A percentile compares a stretch with the other conserved stretches of the same genome.
These are phyloP conservation scores for Platalea minor DNA, from an alignment of 2,797 vertebrate genomes.

Conservation along the genomic window DNA sequence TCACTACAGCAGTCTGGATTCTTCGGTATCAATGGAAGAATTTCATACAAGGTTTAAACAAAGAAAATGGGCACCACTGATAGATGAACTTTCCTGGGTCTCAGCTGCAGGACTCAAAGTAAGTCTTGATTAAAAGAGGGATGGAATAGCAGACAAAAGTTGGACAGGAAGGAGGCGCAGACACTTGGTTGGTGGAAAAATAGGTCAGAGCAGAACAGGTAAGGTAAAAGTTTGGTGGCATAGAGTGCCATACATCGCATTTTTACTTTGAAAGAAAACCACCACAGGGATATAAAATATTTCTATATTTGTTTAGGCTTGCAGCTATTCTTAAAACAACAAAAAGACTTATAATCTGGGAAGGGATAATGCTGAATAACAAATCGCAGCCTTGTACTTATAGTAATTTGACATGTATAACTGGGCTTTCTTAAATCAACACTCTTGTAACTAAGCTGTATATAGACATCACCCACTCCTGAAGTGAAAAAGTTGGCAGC, in stretches of 20 bases:
- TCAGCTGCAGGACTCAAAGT: background rate
- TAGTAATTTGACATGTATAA: accelerated
- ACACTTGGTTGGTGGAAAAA: background rate
- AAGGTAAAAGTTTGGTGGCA: background rate
- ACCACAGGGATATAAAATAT: background rate
- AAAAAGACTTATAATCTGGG: background rate
- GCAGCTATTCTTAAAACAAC: background rate
- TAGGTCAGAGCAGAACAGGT: background rate
- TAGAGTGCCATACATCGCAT: background rate
- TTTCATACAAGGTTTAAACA: background rate
- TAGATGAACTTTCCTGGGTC: background rate
- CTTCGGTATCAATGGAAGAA: background rate
- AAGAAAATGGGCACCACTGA: background rate
- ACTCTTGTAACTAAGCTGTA: background rate
- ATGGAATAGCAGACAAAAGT: background rate
- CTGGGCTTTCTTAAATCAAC: background rate
- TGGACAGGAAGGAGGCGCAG: accelerated
- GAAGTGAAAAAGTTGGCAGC: background rate
- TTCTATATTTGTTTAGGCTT: background rate
- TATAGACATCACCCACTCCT: background rate
- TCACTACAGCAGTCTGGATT: background rate
- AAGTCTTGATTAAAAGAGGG: background rate
- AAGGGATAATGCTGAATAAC: background rate
- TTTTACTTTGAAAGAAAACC: background rate
- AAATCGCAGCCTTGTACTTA: background rate